Percentiles rank a stretch among this genome's conserved stretches.
These are phyloP conservation scores for Perodicticus potto DNA, from an alignment of 2,797 vertebrate species.

Conservation along the genomic window DNA sequence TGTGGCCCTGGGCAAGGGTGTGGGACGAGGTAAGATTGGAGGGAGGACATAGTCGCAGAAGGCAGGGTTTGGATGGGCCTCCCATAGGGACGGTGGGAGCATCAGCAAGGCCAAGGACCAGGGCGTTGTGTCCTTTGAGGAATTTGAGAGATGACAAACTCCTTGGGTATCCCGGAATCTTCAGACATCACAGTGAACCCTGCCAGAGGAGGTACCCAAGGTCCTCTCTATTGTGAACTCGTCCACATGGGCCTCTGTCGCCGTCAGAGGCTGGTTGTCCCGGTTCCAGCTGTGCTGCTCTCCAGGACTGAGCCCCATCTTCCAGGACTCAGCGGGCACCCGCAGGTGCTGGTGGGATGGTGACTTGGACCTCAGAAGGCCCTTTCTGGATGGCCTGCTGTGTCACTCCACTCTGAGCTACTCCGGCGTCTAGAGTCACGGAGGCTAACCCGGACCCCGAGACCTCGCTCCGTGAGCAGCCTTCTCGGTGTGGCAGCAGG, in stretches of 20 bases:
- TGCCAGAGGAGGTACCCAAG: background rate
- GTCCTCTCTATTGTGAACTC: background rate
- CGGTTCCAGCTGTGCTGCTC: background rate
- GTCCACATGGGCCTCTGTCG: background rate
- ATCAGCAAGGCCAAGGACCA: background rate
- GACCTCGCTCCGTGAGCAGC: background rate
- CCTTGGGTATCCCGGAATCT: background rate
- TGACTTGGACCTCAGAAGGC: background rate
- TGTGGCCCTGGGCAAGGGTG: background rate
- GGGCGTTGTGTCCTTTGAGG: background rate
- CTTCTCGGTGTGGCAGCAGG: rapidly evolving
- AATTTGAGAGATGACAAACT: background rate
- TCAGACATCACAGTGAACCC: background rate
- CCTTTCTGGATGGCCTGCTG: background rate
- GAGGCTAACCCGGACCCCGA: background rate
- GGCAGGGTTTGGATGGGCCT: background rate
- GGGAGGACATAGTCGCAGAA: background rate
- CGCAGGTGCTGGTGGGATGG: no score
- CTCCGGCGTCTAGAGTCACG: background rate
- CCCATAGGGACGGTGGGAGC: background rate
- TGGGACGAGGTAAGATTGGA: background rate
- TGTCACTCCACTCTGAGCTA: background rate
- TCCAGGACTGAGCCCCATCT: background rate
- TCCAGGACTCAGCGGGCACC: background rate
- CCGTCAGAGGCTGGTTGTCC: rapidly evolving